Base-by-base conservation (phyloP, 1,140 invertebrate genomes). In the Drosophila mauritiana region DNA sequence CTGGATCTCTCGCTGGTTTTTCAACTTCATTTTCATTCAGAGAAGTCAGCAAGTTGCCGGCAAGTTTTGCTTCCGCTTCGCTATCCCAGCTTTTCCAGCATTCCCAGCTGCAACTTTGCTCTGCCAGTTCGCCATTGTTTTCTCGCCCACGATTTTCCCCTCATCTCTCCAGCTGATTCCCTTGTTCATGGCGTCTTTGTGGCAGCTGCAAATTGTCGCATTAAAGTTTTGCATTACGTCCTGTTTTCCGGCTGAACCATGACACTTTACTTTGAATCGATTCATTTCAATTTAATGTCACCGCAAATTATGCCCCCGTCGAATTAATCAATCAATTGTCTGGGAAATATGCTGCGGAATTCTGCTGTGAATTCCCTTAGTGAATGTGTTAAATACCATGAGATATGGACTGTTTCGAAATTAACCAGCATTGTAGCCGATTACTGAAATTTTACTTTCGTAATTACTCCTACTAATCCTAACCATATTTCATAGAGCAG, bases 181-280 rank as follows among this genome's bases (percentile, higher is more conserved):
- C 51, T 68, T 51, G 48, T 54, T 59, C 25, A 48, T 43, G n/a
- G 57, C 27, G 45, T 52, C 52, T 69, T 53, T 77, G 74, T 67
- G 75, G 31, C 70, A 75, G 65, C 80, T 80, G 81, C 67, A 80
- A 80, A 85, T 80, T 85, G 73, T 78, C 73, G 67, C 81, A 84
- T 77, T 77, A 77, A 77, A 77, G 63, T 73, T 77, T 78, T 64
- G 58, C 65, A 75, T 52, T 34, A 17, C 48, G 45, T 34, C 58
- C 40, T 55, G 62, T 59, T 73, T 79, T 49, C 40, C 36, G 20
- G 37, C 49, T 69, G 49, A 55, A 73, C 64, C 62, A 10, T 64
- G 17, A n/a, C 10, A 42, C 39, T 74, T 52, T 31, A 46, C 45
- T 17, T 5, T 12, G 3, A 51, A 52, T 77, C 73, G 42, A 76